phyloP scores from a whole-genome alignment of 2,797 vertebrate genomes.

The Oreonectes daqikongensis region DNA sequence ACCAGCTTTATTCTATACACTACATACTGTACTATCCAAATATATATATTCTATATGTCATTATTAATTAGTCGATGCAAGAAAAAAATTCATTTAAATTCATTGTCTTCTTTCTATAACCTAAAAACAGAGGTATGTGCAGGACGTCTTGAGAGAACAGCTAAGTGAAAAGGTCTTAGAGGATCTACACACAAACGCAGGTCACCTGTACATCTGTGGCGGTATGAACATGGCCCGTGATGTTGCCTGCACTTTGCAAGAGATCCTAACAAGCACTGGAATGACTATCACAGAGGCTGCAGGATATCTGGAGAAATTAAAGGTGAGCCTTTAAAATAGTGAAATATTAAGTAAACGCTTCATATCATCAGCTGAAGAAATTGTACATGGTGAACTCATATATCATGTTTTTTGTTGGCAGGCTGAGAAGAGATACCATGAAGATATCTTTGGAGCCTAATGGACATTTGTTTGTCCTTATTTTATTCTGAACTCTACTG shows the following conservation, averaged over 20 bases:
- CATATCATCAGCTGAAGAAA: background rate
- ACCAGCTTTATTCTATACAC: no score
- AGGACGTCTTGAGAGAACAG: slow-evolving; percentile 74
- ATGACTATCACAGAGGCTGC: slow-evolving; percentile 68
- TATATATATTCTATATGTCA: background rate
- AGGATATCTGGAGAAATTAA: slow-evolving; percentile 76
- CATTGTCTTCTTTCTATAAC: background rate
- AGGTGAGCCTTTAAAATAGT: slow-evolving; percentile 66
- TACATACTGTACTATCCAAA: no score
- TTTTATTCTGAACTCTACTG: background rate
- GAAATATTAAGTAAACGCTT: background rate
- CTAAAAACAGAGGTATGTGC: slow-evolving; percentile 79
- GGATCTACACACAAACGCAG: slow-evolving; percentile 66
- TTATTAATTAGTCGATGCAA: background rate
- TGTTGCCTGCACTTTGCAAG: slow-evolving; percentile 71
- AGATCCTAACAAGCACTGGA: slow-evolving; percentile 69
- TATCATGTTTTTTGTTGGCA: slow-evolving; percentile 57
- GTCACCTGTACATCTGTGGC: slow-evolving; percentile 82
- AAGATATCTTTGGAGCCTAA: slow-evolving; percentile 81
- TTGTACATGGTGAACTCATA: background rate
- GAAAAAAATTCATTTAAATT: background rate
- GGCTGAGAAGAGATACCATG: slow-evolving; percentile 82
- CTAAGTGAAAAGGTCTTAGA: slow-evolving; percentile 66
- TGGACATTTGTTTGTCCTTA: background rate
- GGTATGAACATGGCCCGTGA: slow-evolving; percentile 79